Conservation (phyloP, 2,113 vertebrate species). For the Otolemur garnettii region DNA sequence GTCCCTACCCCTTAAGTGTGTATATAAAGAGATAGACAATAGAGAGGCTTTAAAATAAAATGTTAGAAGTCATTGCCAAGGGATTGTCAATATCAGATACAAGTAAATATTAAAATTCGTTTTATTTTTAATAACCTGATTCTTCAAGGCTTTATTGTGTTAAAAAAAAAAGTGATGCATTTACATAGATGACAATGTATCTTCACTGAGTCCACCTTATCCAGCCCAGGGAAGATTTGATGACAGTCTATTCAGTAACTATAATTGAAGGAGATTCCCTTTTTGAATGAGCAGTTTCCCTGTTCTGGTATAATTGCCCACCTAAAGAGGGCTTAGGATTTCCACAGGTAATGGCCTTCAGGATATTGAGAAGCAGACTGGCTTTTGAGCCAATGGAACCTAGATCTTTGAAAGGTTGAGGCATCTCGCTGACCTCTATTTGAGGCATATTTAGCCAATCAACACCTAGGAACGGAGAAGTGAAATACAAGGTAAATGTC, state of each 20-base stretch:
- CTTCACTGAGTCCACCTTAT: neutral
- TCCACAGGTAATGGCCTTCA: neutral
- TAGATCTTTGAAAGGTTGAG: neutral
- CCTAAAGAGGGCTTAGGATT: neutral
- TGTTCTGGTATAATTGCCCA: neutral
- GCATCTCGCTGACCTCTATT: neutral
- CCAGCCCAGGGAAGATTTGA: neutral
- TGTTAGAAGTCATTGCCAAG: neutral
- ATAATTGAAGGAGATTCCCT: neutral
- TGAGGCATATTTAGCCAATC: neutral
- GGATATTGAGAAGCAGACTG: neutral
- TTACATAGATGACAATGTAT: neutral
- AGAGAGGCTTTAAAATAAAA: neutral
- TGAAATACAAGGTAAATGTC: neutral
- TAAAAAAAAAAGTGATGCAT: neutral
- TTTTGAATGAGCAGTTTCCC: neutral
- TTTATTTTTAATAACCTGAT: neutral
- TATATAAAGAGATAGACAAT: neutral
- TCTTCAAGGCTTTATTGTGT: neutral
- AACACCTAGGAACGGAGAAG: neutral
- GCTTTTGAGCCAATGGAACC: neutral
- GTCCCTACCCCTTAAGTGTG: neutral
- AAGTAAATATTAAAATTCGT: neutral
- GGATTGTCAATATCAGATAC: neutral
- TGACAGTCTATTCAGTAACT: neutral